Base-by-base conservation (phyloP, 64 coral and sea anemone species). In the Stichodactyla mertensii region DNA sequence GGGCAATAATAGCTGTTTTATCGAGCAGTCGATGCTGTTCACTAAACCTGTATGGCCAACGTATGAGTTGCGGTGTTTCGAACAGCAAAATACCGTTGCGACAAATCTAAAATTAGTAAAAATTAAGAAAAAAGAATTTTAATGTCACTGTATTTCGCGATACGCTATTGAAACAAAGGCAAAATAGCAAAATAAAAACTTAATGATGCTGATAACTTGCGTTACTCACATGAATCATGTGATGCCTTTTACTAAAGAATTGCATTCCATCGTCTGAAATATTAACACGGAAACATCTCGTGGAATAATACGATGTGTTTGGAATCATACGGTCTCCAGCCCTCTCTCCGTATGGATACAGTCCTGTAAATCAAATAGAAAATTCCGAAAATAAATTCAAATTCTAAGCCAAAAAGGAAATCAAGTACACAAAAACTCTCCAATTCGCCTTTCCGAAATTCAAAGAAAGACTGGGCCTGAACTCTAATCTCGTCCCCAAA, bases 211-310 rank as follows among this genome's bases (percentile, higher is more conserved):
- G 1, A 62, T 16, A 62, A 7, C 11, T 22, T 15, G 55, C 12
- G 12, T 27, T 56, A 86, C 84, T 19, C 66, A 86, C 84, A 51
- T 86, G 10, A 64, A 64, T 66, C 20, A 64, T 55, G 13, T 86
- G 13, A 52, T 86, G 84, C 45, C 84, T 60, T 64, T 86, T 86
- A 36, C 20, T 27, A 18, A 67, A 86, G 59, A 67, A 51, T 52
- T 86, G 84, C 27, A 86, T 64, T 15, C 84, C 84, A 57, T 86
- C 60, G 28, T 86, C 84, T 10, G 84, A 59, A 20, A 86, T 69
- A 1, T 86, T 15, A 19, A 86, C 15, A 14, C 19, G 60, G 1
- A 86, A 64, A 36, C 84, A 86, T 61, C 59, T 58, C 12, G 6
- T 52, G 16, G 84, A 86, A 64, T 86, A 86, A 52, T 86, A 60